Evolutionary conservation across 2,797 vertebrate species (phyloP).

Genomic region (Syngnathus rostellatus): DNA sequence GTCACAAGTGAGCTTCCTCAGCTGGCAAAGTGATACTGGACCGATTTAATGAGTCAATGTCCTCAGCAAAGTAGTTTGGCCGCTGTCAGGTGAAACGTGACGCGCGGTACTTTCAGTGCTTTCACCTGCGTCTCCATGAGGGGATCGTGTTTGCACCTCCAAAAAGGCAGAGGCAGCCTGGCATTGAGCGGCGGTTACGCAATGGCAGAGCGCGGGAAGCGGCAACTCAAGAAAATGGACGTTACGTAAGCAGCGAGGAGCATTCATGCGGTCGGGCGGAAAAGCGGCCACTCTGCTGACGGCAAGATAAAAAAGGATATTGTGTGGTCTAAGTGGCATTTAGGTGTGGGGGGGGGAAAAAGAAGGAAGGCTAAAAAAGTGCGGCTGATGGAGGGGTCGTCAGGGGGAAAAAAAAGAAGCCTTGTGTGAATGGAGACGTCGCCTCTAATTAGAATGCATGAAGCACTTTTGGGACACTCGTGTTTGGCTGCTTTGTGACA

Average conservation of each 20-base stretch:
- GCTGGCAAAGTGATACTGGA: too few relatives aligned
- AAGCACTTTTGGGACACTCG: slow-evolving; percentile 45
- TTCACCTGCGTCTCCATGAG: slow-evolving; percentile 47
- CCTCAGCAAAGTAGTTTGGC: too few relatives aligned
- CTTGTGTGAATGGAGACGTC: slow-evolving; percentile 55
- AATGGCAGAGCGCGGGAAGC: slow-evolving; percentile 47
- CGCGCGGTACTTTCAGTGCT: slow-evolving; percentile 12
- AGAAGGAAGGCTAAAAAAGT: slow-evolving; percentile 35
- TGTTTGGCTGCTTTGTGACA: slow-evolving; percentile 7
- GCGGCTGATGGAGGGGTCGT: slow-evolving; percentile 13
- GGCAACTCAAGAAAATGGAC: slow-evolving; percentile 54
- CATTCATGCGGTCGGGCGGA: slow-evolving; percentile 57
- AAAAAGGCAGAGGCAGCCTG: slow-evolving; percentile 38
- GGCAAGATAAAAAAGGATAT: slow-evolving; percentile 16
- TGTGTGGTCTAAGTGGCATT: slow-evolving; percentile 23
- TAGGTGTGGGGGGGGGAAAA: slow-evolving; percentile 9
- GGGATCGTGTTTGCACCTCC: slow-evolving; percentile 51
- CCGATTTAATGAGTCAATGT: too few relatives aligned
- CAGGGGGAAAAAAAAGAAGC: slow-evolving; percentile 37
- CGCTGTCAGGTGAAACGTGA: slow-evolving; percentile 36
- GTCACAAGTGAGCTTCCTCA: too few relatives aligned
- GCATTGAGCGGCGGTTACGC: slow-evolving; percentile 43
- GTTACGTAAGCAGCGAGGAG: slow-evolving; percentile 60
- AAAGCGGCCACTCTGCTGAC: slow-evolving; percentile 42
- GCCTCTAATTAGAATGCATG: slow-evolving; percentile 59